A percentile compares a stretch with the other conserved stretches of the same genome.
phyloP scores from a whole-genome alignment of 2,113 vertebrate species.

The Osmerus mordax region DNA sequence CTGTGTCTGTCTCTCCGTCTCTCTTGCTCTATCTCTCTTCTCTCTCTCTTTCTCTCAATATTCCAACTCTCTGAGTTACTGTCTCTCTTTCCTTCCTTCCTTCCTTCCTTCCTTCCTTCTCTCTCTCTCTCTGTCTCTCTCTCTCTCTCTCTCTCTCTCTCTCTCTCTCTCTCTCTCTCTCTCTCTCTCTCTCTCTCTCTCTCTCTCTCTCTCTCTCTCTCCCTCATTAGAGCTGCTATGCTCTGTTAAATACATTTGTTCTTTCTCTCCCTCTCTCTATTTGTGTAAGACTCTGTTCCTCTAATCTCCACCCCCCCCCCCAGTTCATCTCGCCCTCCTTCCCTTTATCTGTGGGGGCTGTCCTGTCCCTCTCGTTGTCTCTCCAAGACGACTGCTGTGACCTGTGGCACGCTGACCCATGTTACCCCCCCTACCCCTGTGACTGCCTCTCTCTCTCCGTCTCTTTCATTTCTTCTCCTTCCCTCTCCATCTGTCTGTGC shows the following conservation, averaged over 20 bases:
- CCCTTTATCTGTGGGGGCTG: not conserved
- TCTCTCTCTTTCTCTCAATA: not conserved
- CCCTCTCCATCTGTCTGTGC: not conserved
- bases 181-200: not conserved
- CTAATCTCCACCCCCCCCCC: not conserved
- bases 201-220: not conserved
- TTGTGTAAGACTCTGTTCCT: not conserved
- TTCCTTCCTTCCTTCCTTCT: not conserved
- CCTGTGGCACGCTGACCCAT: conserved; percentile 36
- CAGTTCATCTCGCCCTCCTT: conserved; percentile 36
- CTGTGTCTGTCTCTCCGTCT: too few relatives aligned
- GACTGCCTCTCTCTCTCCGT: conserved; percentile 4
- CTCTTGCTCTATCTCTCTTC: not conserved
- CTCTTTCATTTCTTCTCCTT: conserved; percentile 6
- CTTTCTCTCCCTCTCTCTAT: not conserved
- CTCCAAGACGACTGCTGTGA: conserved; percentile 21
- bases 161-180: not conserved
- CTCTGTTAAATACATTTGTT: not conserved
- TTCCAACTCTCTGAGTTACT: not conserved
- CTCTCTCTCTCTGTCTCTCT: not conserved
- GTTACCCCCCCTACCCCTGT: conserved; percentile 17
- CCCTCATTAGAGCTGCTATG: not conserved
- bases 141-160: not conserved
- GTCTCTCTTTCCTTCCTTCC: not conserved
- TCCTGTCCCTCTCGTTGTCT: too few relatives aligned